Conservation (phyloP, 2,888 invertebrate species). For the Hirtodrosophila histrioides region DNA sequence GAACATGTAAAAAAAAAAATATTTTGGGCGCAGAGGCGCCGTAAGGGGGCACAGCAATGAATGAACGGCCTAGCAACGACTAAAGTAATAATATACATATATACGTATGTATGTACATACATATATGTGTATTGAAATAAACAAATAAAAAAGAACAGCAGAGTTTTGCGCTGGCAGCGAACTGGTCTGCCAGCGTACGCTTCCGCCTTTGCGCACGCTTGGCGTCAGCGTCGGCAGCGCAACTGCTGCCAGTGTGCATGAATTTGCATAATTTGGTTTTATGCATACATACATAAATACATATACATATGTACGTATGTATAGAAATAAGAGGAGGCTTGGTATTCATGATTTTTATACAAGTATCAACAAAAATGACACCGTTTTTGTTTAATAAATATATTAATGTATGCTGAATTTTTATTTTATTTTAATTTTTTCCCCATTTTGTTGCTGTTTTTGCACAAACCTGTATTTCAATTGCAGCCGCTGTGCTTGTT, state of each 20-base stretch:
- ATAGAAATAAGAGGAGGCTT: slow-evolving; percentile 36
- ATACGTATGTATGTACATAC: slow-evolving; percentile 1
- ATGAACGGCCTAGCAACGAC: slow-evolving; percentile 43
- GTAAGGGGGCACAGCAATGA: slow-evolving; percentile 3
- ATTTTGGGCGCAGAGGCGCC: slow-evolving; percentile 9
- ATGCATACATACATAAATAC: slow-evolving; percentile 1
- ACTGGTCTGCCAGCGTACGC: slow-evolving; percentile 54
- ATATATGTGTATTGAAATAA: slow-evolving; percentile 23
- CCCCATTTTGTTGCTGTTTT: slow-evolving; percentile 45
- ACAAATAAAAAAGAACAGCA: slow-evolving; percentile 45
- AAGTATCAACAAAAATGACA: slow-evolving; percentile 46
- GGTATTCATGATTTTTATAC: slow-evolving; percentile 35
- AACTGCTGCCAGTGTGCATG: slow-evolving; percentile 52
- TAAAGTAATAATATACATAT: slow-evolving; percentile 29
- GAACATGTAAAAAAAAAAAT: slow-evolving; percentile 46
- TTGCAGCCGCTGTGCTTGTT: slow-evolving; percentile 23
- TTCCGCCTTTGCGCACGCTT: slow-evolving; percentile 62
- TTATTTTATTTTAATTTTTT: slow-evolving; percentile 21
- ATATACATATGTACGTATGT: slow-evolving; percentile 1
- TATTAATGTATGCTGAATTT: slow-evolving; percentile 42
- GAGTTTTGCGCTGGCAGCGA: slow-evolving; percentile 32
- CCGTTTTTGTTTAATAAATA: slow-evolving; percentile 40
- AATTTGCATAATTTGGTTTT: slow-evolving; percentile 71
- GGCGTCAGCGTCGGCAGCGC: slow-evolving; percentile 33
- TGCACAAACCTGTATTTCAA: slow-evolving; percentile 73